These are phyloP conservation scores for Tribolium castaneum DNA, from an alignment of 1,140 invertebrate species.

Conservation along the genomic window DNA sequence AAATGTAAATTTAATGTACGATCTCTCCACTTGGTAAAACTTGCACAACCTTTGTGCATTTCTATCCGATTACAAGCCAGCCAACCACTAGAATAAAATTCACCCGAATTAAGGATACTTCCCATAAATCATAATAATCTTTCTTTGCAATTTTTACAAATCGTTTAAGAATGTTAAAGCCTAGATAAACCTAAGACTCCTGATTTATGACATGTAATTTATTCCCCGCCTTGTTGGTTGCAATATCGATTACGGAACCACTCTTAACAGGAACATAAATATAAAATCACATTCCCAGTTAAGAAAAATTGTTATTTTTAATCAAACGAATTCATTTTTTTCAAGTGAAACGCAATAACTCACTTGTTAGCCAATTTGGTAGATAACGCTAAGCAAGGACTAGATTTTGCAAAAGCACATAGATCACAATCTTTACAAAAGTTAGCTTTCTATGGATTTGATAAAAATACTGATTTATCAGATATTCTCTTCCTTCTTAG, in stretches of 20 bases:
- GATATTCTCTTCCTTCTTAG: no score
- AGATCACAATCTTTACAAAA: no score
- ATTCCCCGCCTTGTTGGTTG: not conserved
- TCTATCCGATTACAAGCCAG: not conserved
- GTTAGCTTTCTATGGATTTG: no score
- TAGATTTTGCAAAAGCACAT: no score
- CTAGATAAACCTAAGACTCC: not conserved
- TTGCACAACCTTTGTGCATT: not conserved
- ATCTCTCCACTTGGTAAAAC: not conserved
- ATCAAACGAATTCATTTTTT: no score
- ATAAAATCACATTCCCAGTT: no score
- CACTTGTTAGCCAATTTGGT: no score
- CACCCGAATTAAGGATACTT: not conserved
- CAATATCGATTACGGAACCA: not conserved
- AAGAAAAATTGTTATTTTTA: no score
- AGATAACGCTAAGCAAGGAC: no score
- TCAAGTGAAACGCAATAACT: no score
- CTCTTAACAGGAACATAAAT: not conserved
- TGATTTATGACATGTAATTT: not conserved
- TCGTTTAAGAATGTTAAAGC: not conserved
- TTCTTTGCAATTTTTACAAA: not conserved
- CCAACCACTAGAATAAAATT: not conserved
- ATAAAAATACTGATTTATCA: no score
- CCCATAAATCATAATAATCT: not conserved
- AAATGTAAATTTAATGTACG: not conserved